Evolutionary conservation across 2,888 invertebrate species (phyloP), one percentile per base, ranked within the genome.

Genomic region (Operophtera brumata): DNA sequence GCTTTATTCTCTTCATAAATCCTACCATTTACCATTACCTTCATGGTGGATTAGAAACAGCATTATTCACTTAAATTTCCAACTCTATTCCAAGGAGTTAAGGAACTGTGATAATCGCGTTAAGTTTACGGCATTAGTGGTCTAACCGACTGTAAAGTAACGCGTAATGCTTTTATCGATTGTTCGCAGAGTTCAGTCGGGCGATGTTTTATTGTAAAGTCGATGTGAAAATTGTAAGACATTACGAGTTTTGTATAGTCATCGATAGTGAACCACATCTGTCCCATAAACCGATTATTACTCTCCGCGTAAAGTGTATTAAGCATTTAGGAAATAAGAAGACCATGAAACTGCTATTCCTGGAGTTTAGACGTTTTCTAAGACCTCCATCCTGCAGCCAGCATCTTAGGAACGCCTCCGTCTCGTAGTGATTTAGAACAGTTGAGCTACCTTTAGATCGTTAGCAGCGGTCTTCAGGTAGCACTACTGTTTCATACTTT

Each of bases 61-160:
- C 45, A 45, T 34, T 39, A 42, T 39, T 37, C 13, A 4, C 7
- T 35, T 34, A 39, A 6, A 59, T 35, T 57, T 57, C 57, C 46
- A 58, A 50, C 61, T 52, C 30, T 62, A 58, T 59, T 39, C 42
- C 48, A 26, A 13, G 6, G 57, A 40, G 34, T 28, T 55, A 62
- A 41, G 36, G 59, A 54, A 28, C 56, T 54, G 57, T 47, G 51
- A 39, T 66, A 70, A 71, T 68, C 71, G 66, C 58, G 57, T 71
- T 69, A 65, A 55, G 56, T 57, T 56, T 63, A 59, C 54, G 50
- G 64, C 56, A 59, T 67, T 65, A 61, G 66, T 51, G 59, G 64
- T 63, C 60, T 58, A 71, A 68, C 67, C 65, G 66, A 64, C 59
- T 70, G 70, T 65, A 61, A 66, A 65, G 64, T 53, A 58, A 59